These are phyloP conservation scores for Mystacides longicornis DNA, from an alignment of 2,888 invertebrate species.

Conservation along the genomic window DNA sequence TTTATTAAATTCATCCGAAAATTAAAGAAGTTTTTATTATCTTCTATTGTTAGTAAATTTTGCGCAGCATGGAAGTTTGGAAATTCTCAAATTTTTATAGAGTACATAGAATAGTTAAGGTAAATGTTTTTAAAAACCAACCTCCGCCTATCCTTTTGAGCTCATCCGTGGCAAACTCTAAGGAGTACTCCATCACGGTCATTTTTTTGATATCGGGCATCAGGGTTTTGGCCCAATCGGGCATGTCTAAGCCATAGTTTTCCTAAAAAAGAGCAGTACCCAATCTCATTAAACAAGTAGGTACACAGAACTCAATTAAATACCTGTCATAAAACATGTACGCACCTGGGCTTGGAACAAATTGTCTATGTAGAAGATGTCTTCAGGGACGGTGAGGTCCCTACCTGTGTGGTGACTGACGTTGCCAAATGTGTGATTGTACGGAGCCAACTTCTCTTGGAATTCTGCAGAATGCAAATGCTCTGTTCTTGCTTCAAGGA, in stretches of 20 bases:
- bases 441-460: constrained; percentile 16
- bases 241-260: constrained; percentile 38
- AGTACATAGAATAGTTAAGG: too few species aligned
- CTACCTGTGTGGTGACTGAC: constrained; percentile 19
- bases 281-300: background rate
- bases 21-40: too few species aligned
- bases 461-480: constrained; percentile 13
- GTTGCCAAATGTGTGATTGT: constrained; percentile 16
- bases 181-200: constrained; percentile 42
- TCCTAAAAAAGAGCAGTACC: constrained; percentile 31
- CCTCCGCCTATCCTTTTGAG: constrained; percentile 39
- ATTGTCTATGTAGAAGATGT: constrained; percentile 42
- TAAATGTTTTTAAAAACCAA: constrained; percentile 30
- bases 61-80: too few species aligned
- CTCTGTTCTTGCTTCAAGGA: constrained; percentile 20
- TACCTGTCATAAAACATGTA: background rate
- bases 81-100: too few species aligned
- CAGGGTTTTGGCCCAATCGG: constrained; percentile 38
- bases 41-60: too few species aligned
- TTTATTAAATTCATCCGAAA: too few species aligned
- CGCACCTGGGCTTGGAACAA: constrained; percentile 43
- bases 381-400: constrained; percentile 24
- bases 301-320: too few species aligned
- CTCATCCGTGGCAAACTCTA: constrained; percentile 37
- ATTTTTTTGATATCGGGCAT: constrained; percentile 42